These are phyloP conservation scores for Aphodius granarius DNA, from an alignment of 2,888 invertebrate genomes.

Conservation along the genomic window DNA sequence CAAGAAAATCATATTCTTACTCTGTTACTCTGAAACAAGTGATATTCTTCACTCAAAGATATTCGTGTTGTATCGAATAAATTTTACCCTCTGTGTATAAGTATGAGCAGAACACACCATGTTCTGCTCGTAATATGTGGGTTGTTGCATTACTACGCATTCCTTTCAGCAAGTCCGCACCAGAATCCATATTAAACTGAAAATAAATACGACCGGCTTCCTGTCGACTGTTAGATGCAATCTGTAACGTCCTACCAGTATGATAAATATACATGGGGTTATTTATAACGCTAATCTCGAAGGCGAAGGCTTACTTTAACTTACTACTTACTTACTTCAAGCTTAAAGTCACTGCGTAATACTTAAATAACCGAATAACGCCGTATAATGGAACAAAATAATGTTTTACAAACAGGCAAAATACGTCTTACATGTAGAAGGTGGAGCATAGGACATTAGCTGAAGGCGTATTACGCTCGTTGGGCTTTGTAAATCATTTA, in stretches of 20 bases:
- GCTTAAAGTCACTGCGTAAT: neutral
- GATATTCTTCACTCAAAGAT: too few species aligned
- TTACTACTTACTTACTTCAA: neutral
- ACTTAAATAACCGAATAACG: neutral
- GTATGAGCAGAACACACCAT: too few species aligned
- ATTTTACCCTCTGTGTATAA: too few species aligned
- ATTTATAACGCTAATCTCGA: conserved; percentile 8
- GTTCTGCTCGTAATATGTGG: neutral
- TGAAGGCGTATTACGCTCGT: neutral
- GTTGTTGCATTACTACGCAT: neutral
- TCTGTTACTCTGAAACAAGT: neutral
- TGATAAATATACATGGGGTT: conserved; percentile 12
- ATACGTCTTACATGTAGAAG: too few species aligned
- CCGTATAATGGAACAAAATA: neutral
- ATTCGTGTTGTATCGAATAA: too few species aligned
- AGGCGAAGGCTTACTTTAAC: neutral
- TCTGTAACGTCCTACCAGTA: conserved; percentile 1
- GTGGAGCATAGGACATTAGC: neutral
- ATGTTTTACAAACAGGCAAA: neutral
- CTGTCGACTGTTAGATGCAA: conserved; percentile 19
- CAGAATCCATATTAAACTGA: conserved; percentile 24
- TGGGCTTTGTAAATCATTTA: neutral
- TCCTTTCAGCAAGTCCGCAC: conserved; percentile 20
- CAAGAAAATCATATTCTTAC: neutral
- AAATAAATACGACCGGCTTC: conserved; percentile 24